Evolutionary conservation across 1,140 invertebrate genomes (phyloP).

Genomic region (Centruroides sculpturatus): DNA sequence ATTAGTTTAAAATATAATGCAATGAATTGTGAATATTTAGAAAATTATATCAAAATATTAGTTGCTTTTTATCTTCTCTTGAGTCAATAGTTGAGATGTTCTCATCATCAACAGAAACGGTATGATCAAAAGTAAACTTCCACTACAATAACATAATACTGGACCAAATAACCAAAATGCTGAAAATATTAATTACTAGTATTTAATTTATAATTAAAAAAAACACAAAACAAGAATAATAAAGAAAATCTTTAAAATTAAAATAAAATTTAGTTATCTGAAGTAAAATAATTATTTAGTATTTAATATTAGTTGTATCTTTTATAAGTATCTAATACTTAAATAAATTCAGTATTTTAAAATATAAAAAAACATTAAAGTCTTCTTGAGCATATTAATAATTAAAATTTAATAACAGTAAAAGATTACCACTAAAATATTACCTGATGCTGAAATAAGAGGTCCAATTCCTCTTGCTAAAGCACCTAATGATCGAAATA

Average conservation of each 20-base stretch:
- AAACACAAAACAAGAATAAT: no score
- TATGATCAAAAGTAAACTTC: conserved; percentile 9
- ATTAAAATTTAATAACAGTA: neutral
- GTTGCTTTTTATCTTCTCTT: no score
- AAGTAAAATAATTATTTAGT: no score
- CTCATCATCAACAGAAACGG: conserved; percentile 5
- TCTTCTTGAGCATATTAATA: neutral
- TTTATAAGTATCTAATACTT: no score
- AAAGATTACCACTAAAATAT: neutral
- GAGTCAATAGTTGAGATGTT: no score
- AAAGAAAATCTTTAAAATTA: no score
- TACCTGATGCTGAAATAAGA: conserved; percentile 49
- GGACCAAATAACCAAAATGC: conserved; percentile 13
- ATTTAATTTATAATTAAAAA: neutral
- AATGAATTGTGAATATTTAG: no score
- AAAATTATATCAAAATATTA: no score
- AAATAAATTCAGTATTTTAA: neutral
- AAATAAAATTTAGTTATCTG: no score
- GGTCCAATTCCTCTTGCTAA: conserved; percentile 85
- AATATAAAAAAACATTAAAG: neutral
- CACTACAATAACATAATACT: conserved; percentile 9
- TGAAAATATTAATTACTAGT: conserved; percentile 1
- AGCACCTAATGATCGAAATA: conserved; percentile 84
- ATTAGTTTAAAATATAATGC: no score
- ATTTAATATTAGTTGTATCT: no score